Base-by-base conservation (phyloP, 2,113 vertebrate genomes). In the Nothoprocta pentlandii region DNA sequence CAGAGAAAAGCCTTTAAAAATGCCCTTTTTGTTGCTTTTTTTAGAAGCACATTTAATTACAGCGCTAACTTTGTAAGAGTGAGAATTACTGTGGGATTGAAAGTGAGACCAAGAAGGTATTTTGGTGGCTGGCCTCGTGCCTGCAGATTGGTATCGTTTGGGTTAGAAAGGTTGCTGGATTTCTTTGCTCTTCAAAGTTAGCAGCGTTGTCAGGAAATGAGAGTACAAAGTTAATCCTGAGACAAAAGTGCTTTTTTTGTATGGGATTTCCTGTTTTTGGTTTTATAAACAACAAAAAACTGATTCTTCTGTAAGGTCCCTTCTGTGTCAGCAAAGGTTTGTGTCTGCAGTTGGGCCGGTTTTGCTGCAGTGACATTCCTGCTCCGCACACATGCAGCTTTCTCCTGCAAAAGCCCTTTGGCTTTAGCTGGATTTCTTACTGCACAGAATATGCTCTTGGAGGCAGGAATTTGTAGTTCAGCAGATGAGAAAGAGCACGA, bases 191-290 rank as follows among this genome's bases (percentile, higher is more conserved):
- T 89, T 84, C 78, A 81, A 64, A 77, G 84, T 39, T 74, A 63
- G 73, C 64, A 42, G 36, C 1, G 0, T 16, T 30, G 71, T 28
- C 91, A 95, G 96, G 96, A 96, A 95, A 79, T 68, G 85, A 92
- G 89, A 20, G 69, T 71, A 49, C 86, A 81, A 87, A 87, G 91
- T 85, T 42, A 91, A 73, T 49, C 85, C 66, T 12, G 74, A 95
- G 78, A 92, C 93, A 89, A 81, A 94, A 91, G 81, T 71, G 32
- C 25, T 84, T 78, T 90, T 49, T 89, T 69, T 59, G 15, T 46
- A 4, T 14, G 53, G 91, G 91, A 87, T 87, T 96, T 96, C 94
- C 93, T 93, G 91, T 54, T 89, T 88, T 89, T 56, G 28, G 49
- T 56, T 90, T 54, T 10, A 53, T 12, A 71, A 93, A 86, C 82